Conservation (phyloP, 2,888 invertebrate species). For the Pedicia rivosa region DNA sequence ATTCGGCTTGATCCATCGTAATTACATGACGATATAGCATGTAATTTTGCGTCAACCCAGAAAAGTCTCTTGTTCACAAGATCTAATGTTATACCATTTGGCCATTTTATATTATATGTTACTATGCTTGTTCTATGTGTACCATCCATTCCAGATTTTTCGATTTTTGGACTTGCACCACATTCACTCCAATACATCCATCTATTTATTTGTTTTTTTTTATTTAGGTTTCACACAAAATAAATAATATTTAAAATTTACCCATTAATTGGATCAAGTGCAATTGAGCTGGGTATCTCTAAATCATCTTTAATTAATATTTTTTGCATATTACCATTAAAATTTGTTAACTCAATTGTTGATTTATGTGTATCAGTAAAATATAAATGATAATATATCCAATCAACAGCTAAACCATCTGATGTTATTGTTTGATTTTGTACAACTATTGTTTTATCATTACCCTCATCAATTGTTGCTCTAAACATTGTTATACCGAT, state of each 20-base stretch:
- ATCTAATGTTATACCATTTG: constrained; percentile 90
- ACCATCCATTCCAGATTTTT: constrained; percentile 93
- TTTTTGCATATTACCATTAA: constrained; percentile 82
- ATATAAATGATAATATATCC: constrained; percentile 95
- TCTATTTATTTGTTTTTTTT: no score
- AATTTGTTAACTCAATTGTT: constrained; percentile 82
- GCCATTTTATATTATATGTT: constrained; percentile 82
- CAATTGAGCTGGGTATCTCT: constrained; percentile 89
- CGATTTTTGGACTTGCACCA: constrained; percentile 86
- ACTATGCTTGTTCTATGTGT: constrained; percentile 75
- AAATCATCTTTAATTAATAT: constrained; percentile 68
- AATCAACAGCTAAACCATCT: constrained; percentile 96
- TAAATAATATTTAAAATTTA: no score
- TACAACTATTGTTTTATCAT: constrained; percentile 67
- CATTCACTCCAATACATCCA: constrained; percentile 99
- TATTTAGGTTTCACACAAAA: no score
- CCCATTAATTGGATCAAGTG: constrained; percentile 83
- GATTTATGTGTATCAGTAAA: constrained; percentile 92
- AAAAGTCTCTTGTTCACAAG: constrained; percentile 75
- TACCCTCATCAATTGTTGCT: constrained; percentile 84
- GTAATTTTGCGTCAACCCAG: constrained; percentile 94
- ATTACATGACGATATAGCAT: constrained; percentile 76
- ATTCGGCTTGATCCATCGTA: constrained; percentile 68
- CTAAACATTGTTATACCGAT: constrained; percentile 34
- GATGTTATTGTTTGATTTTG: constrained; percentile 74